Evolutionary conservation across 1,140 invertebrate genomes (phyloP), one percentile per base, ranked within the genome.

Genomic region (Chironomus tepperi): DNA sequence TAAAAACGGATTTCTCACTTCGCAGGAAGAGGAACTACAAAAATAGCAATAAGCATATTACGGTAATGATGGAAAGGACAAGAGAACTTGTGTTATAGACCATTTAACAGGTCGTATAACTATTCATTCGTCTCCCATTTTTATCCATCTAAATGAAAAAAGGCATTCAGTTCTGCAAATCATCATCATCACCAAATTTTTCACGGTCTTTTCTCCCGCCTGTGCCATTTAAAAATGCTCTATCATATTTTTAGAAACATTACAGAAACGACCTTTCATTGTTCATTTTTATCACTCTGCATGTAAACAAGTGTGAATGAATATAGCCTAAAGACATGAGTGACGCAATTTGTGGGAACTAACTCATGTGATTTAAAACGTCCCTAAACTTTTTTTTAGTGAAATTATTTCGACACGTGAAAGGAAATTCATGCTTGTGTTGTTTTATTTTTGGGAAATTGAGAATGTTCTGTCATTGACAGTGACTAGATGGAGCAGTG

Each of bases 61-160:
- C 47, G 10, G n/a, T 57, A n/a, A 57, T 57, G 47, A 57, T 57
- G 47, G n/a, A n/a, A n/a, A 12, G 12, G 47, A 15, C 8, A 1
- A n/a, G 7, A 57, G 43, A 47, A 47, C 8, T 47, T 47, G 8
- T 15, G 7, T 47, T 12, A 57, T 57, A 47, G 9, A n/a, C 47
- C 47, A 57, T 57, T 57, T 57, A 57, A 57, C 47, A 57, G 10
- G 47, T 57, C 47, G 47, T 57, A 57, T n/a, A n/a, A 57, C 47
- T 57, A n/a, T 34, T 34, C 24, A 34, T 34, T 34, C 10, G 0
- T 57, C 47, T 57, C 47, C 47, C 47, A 1, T 57, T 15, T 57
- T n/a, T 5, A 2, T 34, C 5, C 24, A 34, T 34, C 24, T 34
- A 34, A 2, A n/a, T n/a, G n/a, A n/a, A 34, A 57, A 57, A 57